Conservation (phyloP, 2,113 vertebrate species). For the Malurus alboscapulatus region DNA sequence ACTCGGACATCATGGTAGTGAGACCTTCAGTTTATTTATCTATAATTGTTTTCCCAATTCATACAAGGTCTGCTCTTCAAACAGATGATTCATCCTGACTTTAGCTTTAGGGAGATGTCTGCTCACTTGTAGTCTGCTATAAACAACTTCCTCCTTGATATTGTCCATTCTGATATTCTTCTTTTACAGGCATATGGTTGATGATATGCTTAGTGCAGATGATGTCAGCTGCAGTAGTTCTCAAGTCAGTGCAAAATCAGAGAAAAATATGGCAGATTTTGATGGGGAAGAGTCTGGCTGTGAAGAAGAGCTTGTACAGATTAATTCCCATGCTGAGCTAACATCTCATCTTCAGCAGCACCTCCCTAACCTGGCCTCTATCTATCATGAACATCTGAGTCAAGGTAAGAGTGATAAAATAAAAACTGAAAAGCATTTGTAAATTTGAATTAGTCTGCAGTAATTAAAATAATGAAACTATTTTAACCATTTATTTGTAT, state of each 20-base stretch:
- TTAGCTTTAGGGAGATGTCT: conserved; percentile 2
- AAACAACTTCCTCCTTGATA: background rate
- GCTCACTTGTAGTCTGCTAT: background rate
- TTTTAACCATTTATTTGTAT: background rate
- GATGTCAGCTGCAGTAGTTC: conserved; percentile 99
- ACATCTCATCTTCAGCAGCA: conserved; percentile 98
- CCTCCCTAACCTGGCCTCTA: conserved; percentile 96
- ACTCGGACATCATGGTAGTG: background rate
- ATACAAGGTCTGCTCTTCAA: background rate
- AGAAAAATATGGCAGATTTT: conserved; percentile 99
- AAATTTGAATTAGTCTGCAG: background rate
- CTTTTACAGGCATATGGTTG: conserved; percentile 87
- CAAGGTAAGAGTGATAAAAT: conserved; percentile 80
- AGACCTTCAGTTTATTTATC: background rate
- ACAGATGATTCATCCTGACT: background rate
- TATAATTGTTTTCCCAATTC: background rate
- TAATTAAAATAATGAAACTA: background rate
- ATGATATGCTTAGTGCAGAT: conserved; percentile 98
- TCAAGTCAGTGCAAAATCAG: conserved; percentile 98
- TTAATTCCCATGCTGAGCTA: conserved; percentile 97
- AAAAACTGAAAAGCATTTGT: background rate
- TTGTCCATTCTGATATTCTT: conserved; percentile 5
- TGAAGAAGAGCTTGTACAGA: conserved; percentile 97
- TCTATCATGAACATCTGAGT: conserved; percentile 96
- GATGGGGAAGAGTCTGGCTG: conserved; percentile 98